Conservation (phyloP, 2,797 vertebrate genomes). For the Coendou prehensilis region DNA sequence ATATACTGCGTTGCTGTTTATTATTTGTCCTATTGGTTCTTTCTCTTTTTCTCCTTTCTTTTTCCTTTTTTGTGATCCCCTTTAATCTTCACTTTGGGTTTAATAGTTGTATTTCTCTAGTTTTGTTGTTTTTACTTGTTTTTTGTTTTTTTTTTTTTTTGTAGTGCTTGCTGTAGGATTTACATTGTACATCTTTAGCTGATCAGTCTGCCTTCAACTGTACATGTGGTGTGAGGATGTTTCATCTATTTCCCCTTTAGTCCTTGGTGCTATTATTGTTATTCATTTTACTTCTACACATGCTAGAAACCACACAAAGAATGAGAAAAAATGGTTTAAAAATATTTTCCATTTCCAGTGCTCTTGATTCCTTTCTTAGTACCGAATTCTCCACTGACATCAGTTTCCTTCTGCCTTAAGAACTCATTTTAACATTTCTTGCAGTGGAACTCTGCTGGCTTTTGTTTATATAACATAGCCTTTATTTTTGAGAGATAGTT, state of each 20-base stretch:
- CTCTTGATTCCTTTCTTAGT: background rate
- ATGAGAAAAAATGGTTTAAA: background rate
- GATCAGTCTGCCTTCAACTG: background rate
- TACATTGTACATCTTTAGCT: background rate
- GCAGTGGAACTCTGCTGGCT: background rate
- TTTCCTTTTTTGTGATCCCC: background rate
- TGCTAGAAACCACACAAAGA: background rate
- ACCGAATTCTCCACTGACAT: background rate
- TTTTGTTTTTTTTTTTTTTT: background rate
- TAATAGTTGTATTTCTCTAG: background rate
- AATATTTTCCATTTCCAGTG: background rate
- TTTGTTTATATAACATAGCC: background rate
- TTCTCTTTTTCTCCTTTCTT: background rate
- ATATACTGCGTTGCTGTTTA: background rate
- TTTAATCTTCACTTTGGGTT: constrained; percentile 12
- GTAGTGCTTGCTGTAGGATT: background rate
- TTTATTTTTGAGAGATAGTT: constrained; percentile 8
- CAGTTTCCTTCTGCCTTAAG: background rate
- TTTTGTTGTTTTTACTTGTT: background rate
- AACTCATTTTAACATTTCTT: background rate
- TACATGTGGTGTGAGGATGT: background rate
- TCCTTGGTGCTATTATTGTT: background rate
- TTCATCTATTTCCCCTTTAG: background rate
- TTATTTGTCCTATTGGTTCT: background rate
- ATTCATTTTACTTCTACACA: background rate